Conservation (phyloP, 1,140 invertebrate genomes). For the Vanessa atalanta region DNA sequence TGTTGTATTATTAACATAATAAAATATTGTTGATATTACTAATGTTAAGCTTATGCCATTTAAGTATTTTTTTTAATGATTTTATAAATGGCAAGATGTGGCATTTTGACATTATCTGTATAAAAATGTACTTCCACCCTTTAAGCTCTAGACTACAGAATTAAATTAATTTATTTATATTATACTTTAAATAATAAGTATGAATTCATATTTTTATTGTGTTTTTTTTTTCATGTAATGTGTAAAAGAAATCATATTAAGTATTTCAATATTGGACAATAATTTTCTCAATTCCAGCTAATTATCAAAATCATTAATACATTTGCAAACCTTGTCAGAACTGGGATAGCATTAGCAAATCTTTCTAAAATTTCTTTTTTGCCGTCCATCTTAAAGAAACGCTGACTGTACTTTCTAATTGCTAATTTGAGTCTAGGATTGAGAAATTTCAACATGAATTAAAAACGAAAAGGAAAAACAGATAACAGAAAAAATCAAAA, state of each 20-base stretch:
- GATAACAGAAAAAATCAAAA: background rate
- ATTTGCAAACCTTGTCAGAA: slow-evolving; percentile 62
- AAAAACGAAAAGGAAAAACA: background rate
- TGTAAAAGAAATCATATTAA: background rate
- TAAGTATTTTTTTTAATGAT: too few species aligned
- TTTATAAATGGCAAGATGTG: too few species aligned
- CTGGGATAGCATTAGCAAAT: slow-evolving; percentile 51
- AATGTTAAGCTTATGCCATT: too few species aligned
- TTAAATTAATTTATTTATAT: too few species aligned
- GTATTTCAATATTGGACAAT: background rate
- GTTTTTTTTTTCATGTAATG: too few species aligned
- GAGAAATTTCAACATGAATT: slow-evolving; percentile 40
- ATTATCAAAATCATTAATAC: slow-evolving; percentile 24
- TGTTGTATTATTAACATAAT: too few species aligned
- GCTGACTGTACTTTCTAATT: slow-evolving; percentile 49
- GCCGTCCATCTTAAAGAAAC: slow-evolving; percentile 49
- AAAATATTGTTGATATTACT: too few species aligned
- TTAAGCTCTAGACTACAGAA: too few species aligned
- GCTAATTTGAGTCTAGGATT: slow-evolving; percentile 62
- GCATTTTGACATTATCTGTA: too few species aligned
- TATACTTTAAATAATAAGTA: too few species aligned
- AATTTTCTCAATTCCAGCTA: slow-evolving; percentile 64
- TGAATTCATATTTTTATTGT: too few species aligned
- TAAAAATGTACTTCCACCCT: too few species aligned
- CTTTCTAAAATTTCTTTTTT: slow-evolving; percentile 63